Evolutionary conservation across 1,140 invertebrate species (phyloP).

Genomic region (Scaptomyza montana): DNA sequence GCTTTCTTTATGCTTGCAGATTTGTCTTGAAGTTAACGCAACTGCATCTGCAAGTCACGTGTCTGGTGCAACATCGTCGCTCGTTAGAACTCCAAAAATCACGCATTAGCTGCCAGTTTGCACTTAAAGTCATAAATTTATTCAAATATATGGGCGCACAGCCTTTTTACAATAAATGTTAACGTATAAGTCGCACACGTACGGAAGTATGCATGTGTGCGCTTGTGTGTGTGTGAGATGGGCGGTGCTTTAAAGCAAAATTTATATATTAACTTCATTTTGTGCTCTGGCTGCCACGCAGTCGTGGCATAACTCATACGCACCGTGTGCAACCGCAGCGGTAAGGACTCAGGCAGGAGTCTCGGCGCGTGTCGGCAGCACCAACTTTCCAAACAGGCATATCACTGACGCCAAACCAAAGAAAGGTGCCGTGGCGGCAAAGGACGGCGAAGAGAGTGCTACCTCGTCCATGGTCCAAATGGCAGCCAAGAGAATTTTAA

Average conservation of each 20-base stretch:
- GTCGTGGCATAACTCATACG: slow-evolving; percentile 77
- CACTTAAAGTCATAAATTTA: slow-evolving; percentile 82
- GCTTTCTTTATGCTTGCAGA: not conserved
- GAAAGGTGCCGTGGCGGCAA: slow-evolving; percentile 34
- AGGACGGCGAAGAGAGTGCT: not conserved
- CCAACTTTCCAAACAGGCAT: slow-evolving; percentile 53
- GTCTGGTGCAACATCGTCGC: slow-evolving; percentile 20
- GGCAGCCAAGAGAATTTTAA: slow-evolving; percentile 81
- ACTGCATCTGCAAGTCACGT: slow-evolving; percentile 45
- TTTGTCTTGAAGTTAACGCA: not conserved
- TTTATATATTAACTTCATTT: slow-evolving; percentile 82
- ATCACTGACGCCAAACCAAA: slow-evolving; percentile 62
- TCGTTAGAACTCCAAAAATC: slow-evolving; percentile 67
- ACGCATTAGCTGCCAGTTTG: slow-evolving; percentile 79
- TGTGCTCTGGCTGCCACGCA: slow-evolving; percentile 53
- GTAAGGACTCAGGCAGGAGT: slow-evolving; percentile 41
- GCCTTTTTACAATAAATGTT: slow-evolving; percentile 9
- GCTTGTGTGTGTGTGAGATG: slow-evolving; percentile 21
- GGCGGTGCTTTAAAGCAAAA: slow-evolving; percentile 66
- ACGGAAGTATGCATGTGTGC: slow-evolving; percentile 21
- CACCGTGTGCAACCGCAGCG: slow-evolving; percentile 68
- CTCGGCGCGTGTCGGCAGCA: slow-evolving; percentile 32
- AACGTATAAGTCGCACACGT: slow-evolving; percentile 39
- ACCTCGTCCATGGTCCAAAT: slow-evolving; percentile 57
- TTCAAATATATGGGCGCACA: slow-evolving; percentile 69